Evolutionary conservation across 2,113 vertebrate genomes (phyloP).

Genomic region (Anguilla rostrata): DNA sequence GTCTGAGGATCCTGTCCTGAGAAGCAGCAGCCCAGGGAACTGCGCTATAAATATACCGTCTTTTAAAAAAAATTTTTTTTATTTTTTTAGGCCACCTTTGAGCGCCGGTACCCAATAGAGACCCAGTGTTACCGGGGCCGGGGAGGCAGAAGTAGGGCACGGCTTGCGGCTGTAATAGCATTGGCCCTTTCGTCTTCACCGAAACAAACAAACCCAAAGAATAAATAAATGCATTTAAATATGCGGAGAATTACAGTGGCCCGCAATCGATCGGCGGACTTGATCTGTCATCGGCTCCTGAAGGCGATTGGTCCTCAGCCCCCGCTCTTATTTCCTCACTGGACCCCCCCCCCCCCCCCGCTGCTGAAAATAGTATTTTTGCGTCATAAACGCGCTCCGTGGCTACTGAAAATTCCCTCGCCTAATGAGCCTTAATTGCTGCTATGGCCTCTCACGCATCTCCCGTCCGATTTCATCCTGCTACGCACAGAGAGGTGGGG

Average conservation of each 20-base stretch:
- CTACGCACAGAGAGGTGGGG: constrained; percentile 49
- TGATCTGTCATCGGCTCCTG: not conserved
- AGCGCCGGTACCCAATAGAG: not conserved
- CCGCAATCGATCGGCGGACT: not conserved
- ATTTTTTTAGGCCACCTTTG: constrained; percentile 16
- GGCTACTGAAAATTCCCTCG: constrained; percentile 48
- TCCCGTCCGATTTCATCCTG: constrained; percentile 51
- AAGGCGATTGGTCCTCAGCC: not conserved
- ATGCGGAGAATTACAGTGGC: not conserved
- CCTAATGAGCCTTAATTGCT: constrained; percentile 49
- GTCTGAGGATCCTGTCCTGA: constrained; percentile 51
- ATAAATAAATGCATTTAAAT: not conserved
- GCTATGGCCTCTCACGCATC: constrained; percentile 50
- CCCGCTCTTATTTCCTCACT: not conserved
- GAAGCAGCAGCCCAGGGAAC: constrained; percentile 38
- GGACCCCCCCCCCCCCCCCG: not conserved
- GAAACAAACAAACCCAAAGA: not conserved
- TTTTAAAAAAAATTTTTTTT: not conserved
- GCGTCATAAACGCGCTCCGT: constrained; percentile 28
- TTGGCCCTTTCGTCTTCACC: not conserved
- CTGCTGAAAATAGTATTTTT: constrained; percentile 25
- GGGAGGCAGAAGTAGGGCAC: constrained; percentile 24
- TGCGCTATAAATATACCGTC: constrained; percentile 54
- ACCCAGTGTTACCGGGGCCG: not conserved
- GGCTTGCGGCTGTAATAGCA: not conserved